phyloP scores from a whole-genome alignment of 2,888 invertebrate genomes.

The Drosophila flavopinicola region DNA sequence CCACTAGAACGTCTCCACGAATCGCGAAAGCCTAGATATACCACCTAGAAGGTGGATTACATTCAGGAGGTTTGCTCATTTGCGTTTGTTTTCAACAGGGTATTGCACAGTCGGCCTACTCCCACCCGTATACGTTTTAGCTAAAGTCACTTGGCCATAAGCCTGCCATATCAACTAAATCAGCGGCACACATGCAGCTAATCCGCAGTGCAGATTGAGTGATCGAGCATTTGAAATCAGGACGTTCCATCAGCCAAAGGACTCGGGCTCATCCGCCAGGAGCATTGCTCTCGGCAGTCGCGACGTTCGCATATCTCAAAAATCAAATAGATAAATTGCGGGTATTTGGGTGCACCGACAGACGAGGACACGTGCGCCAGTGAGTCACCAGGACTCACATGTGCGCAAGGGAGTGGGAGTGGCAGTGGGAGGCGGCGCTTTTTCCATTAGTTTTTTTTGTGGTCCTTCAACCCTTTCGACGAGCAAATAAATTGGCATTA shows the following conservation, averaged over 20 bases:
- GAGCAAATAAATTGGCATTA: constrained; percentile 77
- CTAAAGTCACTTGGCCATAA: constrained; percentile 7
- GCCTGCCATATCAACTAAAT: constrained; percentile 6
- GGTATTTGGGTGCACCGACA: constrained; percentile 49
- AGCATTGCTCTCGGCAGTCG: too few species aligned
- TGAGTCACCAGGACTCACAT: constrained; percentile 20
- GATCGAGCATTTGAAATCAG: constrained; percentile 38
- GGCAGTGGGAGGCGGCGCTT: not conserved
- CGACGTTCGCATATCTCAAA: constrained; percentile 56
- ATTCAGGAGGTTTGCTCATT: too few species aligned
- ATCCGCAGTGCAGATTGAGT: constrained; percentile 45
- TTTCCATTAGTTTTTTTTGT: not conserved
- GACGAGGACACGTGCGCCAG: constrained; percentile 54
- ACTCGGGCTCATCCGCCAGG: constrained; percentile 6
- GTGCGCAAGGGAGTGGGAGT: constrained; percentile 9
- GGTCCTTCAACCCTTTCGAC: constrained; percentile 45
- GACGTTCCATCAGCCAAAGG: constrained; percentile 10
- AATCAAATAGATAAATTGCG: constrained; percentile 76
- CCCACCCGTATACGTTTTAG: not conserved
- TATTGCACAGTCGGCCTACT: not conserved
- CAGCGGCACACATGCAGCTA: constrained; percentile 32
- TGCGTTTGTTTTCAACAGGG: too few species aligned
- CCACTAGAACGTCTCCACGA: too few species aligned
- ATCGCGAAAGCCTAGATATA: too few species aligned
- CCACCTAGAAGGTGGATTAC: too few species aligned